Conservation (phyloP, 1,140 invertebrate genomes). For the Cecropterus lyciades region DNA sequence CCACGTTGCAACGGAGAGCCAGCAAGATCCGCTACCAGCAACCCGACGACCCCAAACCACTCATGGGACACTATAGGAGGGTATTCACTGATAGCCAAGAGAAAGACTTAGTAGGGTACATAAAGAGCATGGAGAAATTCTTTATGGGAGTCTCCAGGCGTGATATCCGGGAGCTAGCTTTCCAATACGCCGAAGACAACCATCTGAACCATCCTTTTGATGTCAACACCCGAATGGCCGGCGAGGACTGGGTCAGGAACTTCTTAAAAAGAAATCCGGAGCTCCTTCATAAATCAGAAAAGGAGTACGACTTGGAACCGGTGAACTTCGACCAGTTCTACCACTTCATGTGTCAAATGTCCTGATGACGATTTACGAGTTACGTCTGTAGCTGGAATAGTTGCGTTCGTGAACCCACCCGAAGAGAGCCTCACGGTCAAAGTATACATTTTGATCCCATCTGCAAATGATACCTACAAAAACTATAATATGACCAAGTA, state of each 20-base stretch:
- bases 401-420: conserved; percentile 52
- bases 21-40: conserved; percentile 76
- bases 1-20: conserved; percentile 73
- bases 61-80: conserved; percentile 75
- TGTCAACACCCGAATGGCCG: conserved; percentile 74
- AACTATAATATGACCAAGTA: conserved; percentile 12
- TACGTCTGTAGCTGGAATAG: conserved; percentile 46
- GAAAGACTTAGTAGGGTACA: conserved; percentile 76
- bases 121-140: conserved; percentile 78
- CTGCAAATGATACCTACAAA: conserved; percentile 23
- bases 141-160: conserved; percentile 76
- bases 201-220: conserved; percentile 76
- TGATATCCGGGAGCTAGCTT: conserved; percentile 76
- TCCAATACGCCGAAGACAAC: conserved; percentile 78
- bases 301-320: conserved; percentile 67
- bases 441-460: conserved; percentile 41
- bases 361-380: conserved; percentile 59
- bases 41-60: conserved; percentile 71
- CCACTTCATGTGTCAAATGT: conserved; percentile 78
- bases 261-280: conserved; percentile 78
- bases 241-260: conserved; percentile 79
- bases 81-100: conserved; percentile 79
- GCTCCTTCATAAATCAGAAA: conserved; percentile 65
- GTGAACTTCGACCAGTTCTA: conserved; percentile 81
- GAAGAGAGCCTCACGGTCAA: conserved; percentile 52